Evolutionary conservation across 2,113 vertebrate genomes (phyloP).

Genomic region (Eudyptes chrysolophus): DNA sequence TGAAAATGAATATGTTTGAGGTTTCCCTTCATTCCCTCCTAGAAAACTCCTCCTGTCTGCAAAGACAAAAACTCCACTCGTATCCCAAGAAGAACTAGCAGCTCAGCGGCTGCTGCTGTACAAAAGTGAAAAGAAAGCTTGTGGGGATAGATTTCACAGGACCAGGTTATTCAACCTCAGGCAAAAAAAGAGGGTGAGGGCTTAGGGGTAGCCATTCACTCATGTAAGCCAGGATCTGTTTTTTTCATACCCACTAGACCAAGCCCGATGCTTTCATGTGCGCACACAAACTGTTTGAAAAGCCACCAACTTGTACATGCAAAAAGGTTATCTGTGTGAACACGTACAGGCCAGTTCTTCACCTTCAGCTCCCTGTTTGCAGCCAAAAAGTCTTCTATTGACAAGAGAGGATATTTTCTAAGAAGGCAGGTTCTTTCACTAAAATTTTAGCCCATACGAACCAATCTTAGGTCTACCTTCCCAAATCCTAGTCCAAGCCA

Average conservation of each 20-base stretch:
- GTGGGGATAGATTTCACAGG: not conserved
- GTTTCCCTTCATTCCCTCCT: not conserved
- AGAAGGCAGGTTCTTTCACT: not conserved
- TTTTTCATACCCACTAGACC: not conserved
- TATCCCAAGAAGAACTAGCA: not conserved
- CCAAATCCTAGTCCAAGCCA: not conserved
- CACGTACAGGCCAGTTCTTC: not conserved
- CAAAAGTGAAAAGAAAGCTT: not conserved
- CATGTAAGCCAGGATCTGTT: not conserved
- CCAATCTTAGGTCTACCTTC: rapidly evolving
- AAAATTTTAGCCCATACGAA: not conserved
- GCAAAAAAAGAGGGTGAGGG: not conserved
- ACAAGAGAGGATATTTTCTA: not conserved
- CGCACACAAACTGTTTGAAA: not conserved
- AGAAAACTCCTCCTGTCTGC: not conserved
- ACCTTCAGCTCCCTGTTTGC: not conserved
- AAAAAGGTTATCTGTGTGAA: not conserved
- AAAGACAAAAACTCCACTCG: not conserved
- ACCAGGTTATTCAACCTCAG: not conserved
- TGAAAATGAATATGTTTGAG: not conserved
- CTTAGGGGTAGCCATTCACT: not conserved
- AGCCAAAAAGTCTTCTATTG: not conserved
- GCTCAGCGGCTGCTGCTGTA: not conserved
- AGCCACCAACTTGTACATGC: not conserved
- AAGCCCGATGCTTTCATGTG: not conserved